A percentile compares a stretch with the other conserved stretches of the same genome.
phyloP scores from a whole-genome alignment of 2,797 vertebrate species.

The Ataeniobius toweri region DNA sequence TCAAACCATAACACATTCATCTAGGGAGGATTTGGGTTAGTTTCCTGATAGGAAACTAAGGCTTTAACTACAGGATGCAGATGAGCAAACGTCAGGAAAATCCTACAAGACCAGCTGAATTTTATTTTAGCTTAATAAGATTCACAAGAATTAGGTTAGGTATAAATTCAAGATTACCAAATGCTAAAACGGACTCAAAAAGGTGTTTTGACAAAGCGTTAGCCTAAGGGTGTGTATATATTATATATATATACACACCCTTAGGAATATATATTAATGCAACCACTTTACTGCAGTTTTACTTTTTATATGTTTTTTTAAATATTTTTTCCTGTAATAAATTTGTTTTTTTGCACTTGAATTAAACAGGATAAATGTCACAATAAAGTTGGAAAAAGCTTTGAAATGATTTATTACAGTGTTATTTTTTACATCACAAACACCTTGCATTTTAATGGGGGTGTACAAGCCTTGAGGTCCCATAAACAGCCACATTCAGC shows the following conservation, averaged over 20 bases:
- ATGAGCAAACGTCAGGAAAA: background rate
- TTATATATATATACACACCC: no score
- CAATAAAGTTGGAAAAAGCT: no score
- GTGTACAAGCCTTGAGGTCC: background rate
- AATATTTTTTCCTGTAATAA: background rate
- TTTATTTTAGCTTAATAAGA: background rate
- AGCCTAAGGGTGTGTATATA: background rate
- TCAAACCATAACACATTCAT: no score
- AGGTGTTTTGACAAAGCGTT: background rate
- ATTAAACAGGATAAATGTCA: background rate
- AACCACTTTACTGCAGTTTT: background rate
- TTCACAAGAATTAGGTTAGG: background rate
- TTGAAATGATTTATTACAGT: no score
- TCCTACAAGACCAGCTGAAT: background rate
- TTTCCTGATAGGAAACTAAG: background rate
- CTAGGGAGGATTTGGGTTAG: no score
- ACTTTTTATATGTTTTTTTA: background rate
- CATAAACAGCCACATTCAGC: background rate
- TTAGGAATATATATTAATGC: no score
- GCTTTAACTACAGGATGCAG: background rate
- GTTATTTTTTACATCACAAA: no score
- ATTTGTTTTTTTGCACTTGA: background rate
- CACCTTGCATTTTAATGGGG: background rate
- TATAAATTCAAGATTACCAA: background rate
- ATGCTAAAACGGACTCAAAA: background rate